Percentiles rank a stretch among this genome's conserved stretches.
Conservation (phyloP, 2,797 vertebrate species). For the Enteromius paludinosus region DNA sequence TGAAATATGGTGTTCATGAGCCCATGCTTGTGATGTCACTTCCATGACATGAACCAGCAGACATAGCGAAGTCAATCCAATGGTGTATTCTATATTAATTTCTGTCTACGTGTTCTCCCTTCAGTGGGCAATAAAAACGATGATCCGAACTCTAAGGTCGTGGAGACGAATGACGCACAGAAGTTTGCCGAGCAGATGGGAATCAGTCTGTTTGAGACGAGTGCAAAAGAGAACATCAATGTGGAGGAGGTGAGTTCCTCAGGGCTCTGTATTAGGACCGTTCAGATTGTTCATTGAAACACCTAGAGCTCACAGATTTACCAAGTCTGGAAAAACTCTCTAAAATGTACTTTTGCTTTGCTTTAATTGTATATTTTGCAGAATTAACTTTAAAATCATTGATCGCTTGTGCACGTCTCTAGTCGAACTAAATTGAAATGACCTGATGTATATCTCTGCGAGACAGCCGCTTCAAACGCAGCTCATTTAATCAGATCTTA, state of each 20-base stretch:
- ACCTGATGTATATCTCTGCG: neutral
- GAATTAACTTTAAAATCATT: no score
- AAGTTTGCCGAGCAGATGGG: conserved; percentile 99
- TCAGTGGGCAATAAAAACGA: conserved; percentile 99
- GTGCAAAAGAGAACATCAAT: conserved; percentile 97
- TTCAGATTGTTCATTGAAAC: neutral
- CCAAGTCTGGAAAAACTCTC: neutral
- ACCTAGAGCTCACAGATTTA: neutral
- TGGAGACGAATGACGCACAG: conserved; percentile 96
- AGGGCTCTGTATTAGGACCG: neutral
- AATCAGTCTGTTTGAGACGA: conserved; percentile 97
- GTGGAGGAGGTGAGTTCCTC: conserved; percentile 90
- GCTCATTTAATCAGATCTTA: neutral
- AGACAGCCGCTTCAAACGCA: neutral
- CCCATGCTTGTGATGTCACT: neutral
- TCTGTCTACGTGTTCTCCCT: neutral
- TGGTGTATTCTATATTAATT: neutral
- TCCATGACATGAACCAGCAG: neutral
- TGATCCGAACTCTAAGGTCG: conserved; percentile 96
- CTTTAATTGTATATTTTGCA: neutral
- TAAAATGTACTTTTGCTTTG: neutral
- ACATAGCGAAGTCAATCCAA: neutral
- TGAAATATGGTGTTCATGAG: neutral
- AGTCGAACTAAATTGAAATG: neutral
- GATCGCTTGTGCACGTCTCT: neutral